Evolutionary conservation across 2,888 invertebrate species (phyloP), one percentile per base, ranked within the genome.

Genomic region (Cerceris rybyensis): DNA sequence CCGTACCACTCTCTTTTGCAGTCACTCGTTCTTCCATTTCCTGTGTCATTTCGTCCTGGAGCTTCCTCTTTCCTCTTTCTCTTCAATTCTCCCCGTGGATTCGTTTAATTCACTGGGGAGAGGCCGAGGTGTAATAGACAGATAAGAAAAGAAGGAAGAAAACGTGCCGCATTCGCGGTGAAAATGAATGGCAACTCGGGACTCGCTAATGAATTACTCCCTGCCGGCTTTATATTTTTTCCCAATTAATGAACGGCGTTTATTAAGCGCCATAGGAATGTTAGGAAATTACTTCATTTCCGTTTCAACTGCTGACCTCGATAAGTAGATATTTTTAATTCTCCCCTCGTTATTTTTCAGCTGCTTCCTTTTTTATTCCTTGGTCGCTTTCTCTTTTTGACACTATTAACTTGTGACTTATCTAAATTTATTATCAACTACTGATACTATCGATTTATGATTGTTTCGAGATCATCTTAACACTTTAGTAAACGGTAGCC

Each of bases 151-250:
- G 14, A 67, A 65, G 0, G 60, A 13, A 69, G 60, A 7, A 66
- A 64, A 61, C 69, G 66, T 46, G 52, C 39, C 54, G 43, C 28
- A 52, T n/a, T 14, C 14, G 6, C 14, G 63, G 59, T 14, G 50
- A 54, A 66, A 73, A 77, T 73, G 58, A 71, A 75, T 78, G 59
- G 64, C 60, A 42, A 46, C 41, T 42, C 58, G 14, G 13, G 41
- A n/a, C 57, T 41, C 13, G 41, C 61, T 79, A 71, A 76, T 77
- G 66, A 77, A 79, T 79, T 72, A 67, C 66, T 4, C 28, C 41
- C 52, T 43, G 55, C 49, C 74, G 14, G 14, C 95, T 92, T 79
- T 78, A 67, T 73, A 78, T 73, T 77, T 72, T 71, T 78, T 54
- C 61, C 57, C 70, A 78, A 78, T 78, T 79, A 79, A 73, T 63